phyloP scores from a whole-genome alignment of 64 coral and sea anemone species.

The Pocillopora verrucosa region DNA sequence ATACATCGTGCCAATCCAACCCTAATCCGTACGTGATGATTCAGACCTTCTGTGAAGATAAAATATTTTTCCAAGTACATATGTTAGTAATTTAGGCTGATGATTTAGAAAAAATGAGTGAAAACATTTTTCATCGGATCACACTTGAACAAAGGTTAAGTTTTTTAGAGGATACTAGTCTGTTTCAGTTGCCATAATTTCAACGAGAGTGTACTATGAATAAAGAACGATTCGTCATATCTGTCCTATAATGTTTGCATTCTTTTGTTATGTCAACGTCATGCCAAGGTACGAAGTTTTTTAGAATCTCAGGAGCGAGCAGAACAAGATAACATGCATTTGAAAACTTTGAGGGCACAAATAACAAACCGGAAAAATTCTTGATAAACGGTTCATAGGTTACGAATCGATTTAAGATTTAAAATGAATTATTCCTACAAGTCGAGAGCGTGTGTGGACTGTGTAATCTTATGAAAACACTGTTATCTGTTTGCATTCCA shows the following conservation, averaged over 20 bases:
- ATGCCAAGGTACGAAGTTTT: not conserved
- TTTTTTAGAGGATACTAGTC: not conserved
- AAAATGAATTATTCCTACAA: not conserved
- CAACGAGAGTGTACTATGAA: not conserved
- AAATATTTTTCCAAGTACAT: not conserved
- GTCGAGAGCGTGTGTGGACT: not conserved
- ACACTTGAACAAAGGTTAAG: not conserved
- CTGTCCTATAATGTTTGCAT: not conserved
- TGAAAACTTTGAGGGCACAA: not conserved
- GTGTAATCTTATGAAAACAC: conserved; percentile 32
- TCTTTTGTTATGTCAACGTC: not conserved
- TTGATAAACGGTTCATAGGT: not conserved
- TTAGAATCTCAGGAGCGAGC: not conserved
- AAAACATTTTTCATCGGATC: not conserved
- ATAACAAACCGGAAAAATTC: not conserved
- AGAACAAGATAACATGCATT: not conserved
- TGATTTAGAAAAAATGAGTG: not conserved
- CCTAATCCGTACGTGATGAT: not conserved
- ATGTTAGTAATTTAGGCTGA: not conserved
- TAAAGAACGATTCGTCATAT: not conserved
- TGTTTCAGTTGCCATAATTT: not conserved
- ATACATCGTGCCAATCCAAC: conserved; percentile 1
- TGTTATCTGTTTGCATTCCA: conserved; percentile 31
- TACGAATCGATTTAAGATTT: not conserved
- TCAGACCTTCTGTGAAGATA: not conserved